A percentile compares a stretch with the other conserved stretches of the same genome.
These are phyloP conservation scores for Masnerella sp. DNA, from an alignment of 2,888 invertebrate species.

Conservation along the genomic window DNA sequence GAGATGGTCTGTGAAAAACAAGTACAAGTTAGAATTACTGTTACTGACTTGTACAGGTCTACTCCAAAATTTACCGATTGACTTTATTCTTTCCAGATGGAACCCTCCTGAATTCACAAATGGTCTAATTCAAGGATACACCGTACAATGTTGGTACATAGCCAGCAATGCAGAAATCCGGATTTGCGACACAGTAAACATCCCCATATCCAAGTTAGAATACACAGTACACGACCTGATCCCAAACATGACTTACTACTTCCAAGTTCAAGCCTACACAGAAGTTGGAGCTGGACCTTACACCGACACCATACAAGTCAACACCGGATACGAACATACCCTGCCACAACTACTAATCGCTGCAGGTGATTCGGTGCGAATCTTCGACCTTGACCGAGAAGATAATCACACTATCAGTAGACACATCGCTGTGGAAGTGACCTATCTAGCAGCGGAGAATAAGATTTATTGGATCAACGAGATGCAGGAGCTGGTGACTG, in stretches of 20 bases:
- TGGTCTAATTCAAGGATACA: conserved; percentile 86
- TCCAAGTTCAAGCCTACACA: conserved; percentile 89
- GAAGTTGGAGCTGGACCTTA: conserved; percentile 86
- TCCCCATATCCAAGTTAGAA: conserved; percentile 80
- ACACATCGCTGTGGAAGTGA: conserved; percentile 84
- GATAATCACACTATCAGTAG: conserved; percentile 82
- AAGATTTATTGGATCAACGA: conserved; percentile 91
- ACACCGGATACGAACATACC: conserved; percentile 86
- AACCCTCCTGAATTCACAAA: conserved; percentile 85
- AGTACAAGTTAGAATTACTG: no score
- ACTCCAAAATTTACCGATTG: no score
- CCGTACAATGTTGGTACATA: conserved; percentile 84
- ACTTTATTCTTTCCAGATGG: conserved; percentile 90
- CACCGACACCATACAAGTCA: conserved; percentile 82
- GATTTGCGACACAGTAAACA: conserved; percentile 79
- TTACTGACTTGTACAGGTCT: no score
- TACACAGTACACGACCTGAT: conserved; percentile 80
- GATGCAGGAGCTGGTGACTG: conserved; percentile 84
- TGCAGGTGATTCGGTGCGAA: conserved; percentile 84
- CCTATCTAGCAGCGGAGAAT: conserved; percentile 84
- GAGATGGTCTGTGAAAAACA: no score
- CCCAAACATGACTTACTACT: conserved; percentile 82
- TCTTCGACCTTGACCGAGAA: conserved; percentile 87
- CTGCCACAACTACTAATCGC: conserved; percentile 88
- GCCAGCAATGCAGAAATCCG: conserved; percentile 78